Base-by-base conservation (phyloP, 2,797 vertebrate species). In the Enteromius thamalakanensis region DNA sequence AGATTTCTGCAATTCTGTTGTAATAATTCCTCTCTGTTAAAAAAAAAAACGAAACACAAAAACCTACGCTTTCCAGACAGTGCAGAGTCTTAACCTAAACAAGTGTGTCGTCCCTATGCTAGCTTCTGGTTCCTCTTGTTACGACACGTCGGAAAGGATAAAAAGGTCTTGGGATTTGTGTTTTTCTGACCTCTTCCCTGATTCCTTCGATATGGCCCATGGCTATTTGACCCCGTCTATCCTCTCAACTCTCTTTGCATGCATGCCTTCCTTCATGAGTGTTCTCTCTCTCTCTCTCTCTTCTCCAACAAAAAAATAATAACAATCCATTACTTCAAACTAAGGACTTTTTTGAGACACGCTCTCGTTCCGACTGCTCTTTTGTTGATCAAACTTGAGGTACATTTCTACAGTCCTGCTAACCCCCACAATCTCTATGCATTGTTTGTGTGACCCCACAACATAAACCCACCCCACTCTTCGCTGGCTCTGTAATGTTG, bases 101-200 rank as follows among this genome's bases (percentile, higher is more conserved):
- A 65, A 75, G 72, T 69, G 65, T 62, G 70, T 72, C 51, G 75
- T 81, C 71, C 51, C 60, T 21, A 51, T 64, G 26, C 68, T 64
- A 67, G 72, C 85, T 84, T 32, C 29, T 86, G 89, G 86, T 87
- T 90, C 77, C 81, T 90, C 88, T 87, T 76, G 86, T 85, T 65
- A 76, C 67, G 85, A 84, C 83, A 84, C 85, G 78, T 86, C 88
- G 90, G 88, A 47, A 65, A 80, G 83, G 77, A 87, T 79, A 83
- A 87, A 82, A 92, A 92, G 91, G 90, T 91, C 87, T 85, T 87
- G 86, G 87, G 89, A 92, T 93, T 89, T 81, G 75, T 93, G 92
- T 94, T 93, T 94, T 92, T 90, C 89, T 94, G 93, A 94, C 93
- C 93, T 92, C 92, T 92, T 90, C 91, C 88, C 92, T 88, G 91